Percentiles rank a stretch among this genome's conserved stretches.
phyloP scores from a whole-genome alignment of 2,888 invertebrate species.

The Drosophila kanekoi region DNA sequence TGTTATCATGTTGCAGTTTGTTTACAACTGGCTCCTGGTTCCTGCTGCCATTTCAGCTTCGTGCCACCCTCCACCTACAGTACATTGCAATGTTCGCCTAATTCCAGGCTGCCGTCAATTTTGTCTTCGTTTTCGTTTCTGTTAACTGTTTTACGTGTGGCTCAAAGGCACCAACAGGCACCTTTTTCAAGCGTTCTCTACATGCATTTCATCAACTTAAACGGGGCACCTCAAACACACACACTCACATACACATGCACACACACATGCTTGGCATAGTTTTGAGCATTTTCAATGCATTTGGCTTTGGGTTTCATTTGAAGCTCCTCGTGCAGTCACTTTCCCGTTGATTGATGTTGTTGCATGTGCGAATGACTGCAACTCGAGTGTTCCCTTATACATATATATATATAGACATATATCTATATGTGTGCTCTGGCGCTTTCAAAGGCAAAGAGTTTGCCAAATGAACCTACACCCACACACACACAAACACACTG shows the following conservation, averaged over 20 bases:
- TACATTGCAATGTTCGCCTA: slow-evolving; percentile 40
- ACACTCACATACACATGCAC: slow-evolving; percentile 20
- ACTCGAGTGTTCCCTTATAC: slow-evolving; percentile 31
- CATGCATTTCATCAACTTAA: slow-evolving; percentile 58
- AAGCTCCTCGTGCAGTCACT: slow-evolving; percentile 44
- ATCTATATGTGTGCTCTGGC: slow-evolving; percentile 10
- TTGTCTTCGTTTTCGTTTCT: slow-evolving; percentile 31
- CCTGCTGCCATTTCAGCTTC: slow-evolving; percentile 21
- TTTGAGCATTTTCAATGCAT: slow-evolving; percentile 71
- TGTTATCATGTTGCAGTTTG: slow-evolving; percentile 59
- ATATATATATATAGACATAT: background rate
- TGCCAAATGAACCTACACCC: slow-evolving; percentile 50
- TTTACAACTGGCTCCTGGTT: slow-evolving; percentile 46
- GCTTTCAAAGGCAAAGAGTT: slow-evolving; percentile 47
- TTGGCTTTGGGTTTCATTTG: slow-evolving; percentile 43
- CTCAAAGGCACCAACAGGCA: slow-evolving; percentile 30
- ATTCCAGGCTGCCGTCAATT: slow-evolving; percentile 48
- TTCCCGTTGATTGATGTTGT: slow-evolving; percentile 73
- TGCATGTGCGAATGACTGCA: slow-evolving; percentile 59
- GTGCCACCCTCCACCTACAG: background rate
- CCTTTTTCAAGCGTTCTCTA: slow-evolving; percentile 21
- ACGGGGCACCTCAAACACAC: slow-evolving; percentile 46
- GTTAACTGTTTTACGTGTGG: slow-evolving; percentile 15
- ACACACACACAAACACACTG: slow-evolving; percentile 4
- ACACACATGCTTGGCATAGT: slow-evolving; percentile 64